phyloP scores from a whole-genome alignment of 2,888 invertebrate genomes.

The Eutolmus rufibarbis region DNA sequence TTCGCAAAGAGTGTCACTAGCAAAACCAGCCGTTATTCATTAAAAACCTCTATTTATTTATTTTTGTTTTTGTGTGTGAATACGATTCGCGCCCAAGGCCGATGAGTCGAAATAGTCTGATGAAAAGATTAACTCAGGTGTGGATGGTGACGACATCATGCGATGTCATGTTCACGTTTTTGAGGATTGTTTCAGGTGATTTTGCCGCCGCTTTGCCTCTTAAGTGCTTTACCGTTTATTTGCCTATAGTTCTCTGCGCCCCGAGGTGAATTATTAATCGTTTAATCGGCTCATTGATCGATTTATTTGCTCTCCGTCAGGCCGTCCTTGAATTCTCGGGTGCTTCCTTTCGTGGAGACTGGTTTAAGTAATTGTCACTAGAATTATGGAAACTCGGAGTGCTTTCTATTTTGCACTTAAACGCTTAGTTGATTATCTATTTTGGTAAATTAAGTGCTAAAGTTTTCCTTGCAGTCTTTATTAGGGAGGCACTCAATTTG shows the following conservation, averaged over 20 bases:
- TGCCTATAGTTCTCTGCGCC: neutral
- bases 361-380: neutral
- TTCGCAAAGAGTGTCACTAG: neutral
- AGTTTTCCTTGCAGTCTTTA: neutral
- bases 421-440: neutral
- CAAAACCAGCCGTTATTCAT: neutral
- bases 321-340: neutral
- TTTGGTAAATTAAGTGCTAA: neutral
- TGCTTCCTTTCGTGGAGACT: neutral
- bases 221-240: neutral
- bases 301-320: neutral
- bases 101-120: slow-evolving; percentile 4
- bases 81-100: neutral
- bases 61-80: neutral
- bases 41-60: neutral
- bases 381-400: neutral
- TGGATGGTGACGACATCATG: slow-evolving; percentile 27
- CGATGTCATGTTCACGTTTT: slow-evolving; percentile 32
- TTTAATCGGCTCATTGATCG: neutral
- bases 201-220: neutral
- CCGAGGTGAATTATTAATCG: neutral
- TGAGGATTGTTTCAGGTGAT: slow-evolving; percentile 21
- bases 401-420: neutral
- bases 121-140: neutral
- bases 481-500: neutral